Evolutionary conservation across 2,797 vertebrate genomes (phyloP).

Genomic region (Scleropages formosus): DNA sequence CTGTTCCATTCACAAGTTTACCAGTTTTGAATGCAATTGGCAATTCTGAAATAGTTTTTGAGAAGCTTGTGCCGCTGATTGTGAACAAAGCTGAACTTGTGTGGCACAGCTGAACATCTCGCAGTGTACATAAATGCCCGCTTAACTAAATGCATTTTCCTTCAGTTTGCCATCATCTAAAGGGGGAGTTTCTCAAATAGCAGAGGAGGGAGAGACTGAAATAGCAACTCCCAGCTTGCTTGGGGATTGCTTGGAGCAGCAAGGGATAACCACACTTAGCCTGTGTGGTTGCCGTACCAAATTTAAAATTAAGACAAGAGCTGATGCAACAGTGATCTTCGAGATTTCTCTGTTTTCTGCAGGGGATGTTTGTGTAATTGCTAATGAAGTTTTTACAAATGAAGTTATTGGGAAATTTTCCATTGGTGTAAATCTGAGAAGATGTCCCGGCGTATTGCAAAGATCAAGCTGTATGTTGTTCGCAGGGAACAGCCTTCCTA

Average conservation of each 20-base stretch:
- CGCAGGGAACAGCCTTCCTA: no score
- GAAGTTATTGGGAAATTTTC: neutral
- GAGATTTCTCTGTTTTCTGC: neutral
- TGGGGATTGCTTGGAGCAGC: neutral
- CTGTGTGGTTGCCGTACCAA: neutral
- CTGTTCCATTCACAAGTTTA: no score
- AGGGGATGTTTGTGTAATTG: neutral
- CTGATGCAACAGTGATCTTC: neutral
- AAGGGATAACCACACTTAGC: neutral
- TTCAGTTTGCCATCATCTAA: neutral
- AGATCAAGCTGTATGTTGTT: no score
- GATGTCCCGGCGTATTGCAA: no score
- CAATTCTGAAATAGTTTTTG: no score
- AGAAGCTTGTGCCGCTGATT: no score
- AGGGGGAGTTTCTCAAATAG: no score
- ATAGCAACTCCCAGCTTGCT: neutral
- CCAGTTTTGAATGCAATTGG: no score
- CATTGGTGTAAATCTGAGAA: no score
- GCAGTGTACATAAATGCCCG: neutral
- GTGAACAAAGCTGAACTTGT: neutral
- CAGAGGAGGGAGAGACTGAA: neutral
- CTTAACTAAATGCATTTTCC: neutral
- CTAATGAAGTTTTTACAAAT: neutral
- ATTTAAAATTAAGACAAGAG: neutral
- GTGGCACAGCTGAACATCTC: neutral